Percentiles rank a stretch among this genome's conserved stretches.
Conservation (phyloP, 2,797 vertebrate species). For the Onychomys leucogaster region DNA sequence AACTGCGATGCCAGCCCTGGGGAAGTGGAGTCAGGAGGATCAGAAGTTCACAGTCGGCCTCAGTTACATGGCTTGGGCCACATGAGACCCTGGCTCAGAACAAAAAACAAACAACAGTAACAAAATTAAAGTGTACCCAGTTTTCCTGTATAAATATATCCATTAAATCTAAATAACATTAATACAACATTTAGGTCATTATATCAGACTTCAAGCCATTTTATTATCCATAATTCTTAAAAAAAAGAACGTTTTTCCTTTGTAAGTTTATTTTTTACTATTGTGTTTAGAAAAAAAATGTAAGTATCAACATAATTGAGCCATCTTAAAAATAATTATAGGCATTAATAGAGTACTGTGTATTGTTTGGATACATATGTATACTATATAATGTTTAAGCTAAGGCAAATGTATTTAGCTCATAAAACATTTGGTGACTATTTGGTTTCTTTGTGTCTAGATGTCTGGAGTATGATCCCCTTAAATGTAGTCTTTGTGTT, state of each 20-base stretch:
- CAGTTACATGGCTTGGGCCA: background rate
- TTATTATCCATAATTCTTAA: slow-evolving; percentile 89
- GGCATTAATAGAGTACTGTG: background rate
- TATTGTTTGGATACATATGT: background rate
- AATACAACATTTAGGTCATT: slow-evolving; percentile 90
- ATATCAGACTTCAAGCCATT: slow-evolving; percentile 84
- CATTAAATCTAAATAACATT: slow-evolving; percentile 89
- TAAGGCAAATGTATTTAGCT: background rate
- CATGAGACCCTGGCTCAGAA: background rate
- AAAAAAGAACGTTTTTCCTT: slow-evolving; percentile 86
- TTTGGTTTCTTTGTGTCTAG: background rate
- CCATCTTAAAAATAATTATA: slow-evolving; percentile 69
- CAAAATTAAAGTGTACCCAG: slow-evolving; percentile 72
- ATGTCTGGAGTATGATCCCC: background rate
- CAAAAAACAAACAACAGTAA: slow-evolving; percentile 68
- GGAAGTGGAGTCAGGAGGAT: background rate
- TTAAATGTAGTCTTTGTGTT: background rate
- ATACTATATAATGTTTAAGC: background rate
- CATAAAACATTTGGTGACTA: background rate
- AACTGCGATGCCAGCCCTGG: slow-evolving; percentile 92
- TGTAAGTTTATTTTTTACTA: slow-evolving; percentile 88
- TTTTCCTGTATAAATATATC: slow-evolving; percentile 86
- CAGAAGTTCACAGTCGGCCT: background rate
- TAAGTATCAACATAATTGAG: slow-evolving; percentile 86
- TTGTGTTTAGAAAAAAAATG: slow-evolving; percentile 90